Evolutionary conservation across 2,113 vertebrate genomes (phyloP).

Genomic region (Pongo abelii): DNA sequence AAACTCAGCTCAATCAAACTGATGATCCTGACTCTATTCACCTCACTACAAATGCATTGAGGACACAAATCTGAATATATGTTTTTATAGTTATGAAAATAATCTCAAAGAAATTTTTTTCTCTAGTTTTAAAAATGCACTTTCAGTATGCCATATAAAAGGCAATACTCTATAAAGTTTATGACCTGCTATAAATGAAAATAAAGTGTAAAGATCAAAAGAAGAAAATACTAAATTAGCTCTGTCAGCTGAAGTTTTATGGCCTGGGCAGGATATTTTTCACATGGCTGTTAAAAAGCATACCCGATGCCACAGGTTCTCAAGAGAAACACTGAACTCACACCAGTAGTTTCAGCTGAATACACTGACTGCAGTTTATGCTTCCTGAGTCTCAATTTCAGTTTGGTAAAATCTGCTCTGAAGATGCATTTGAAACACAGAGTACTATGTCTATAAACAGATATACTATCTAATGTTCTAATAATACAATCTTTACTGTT

Average conservation of each 20-base stretch:
- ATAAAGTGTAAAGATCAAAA: slow-evolving; percentile 39
- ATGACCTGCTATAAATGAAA: background rate
- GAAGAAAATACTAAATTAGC: slow-evolving; percentile 29
- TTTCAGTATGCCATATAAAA: slow-evolving; percentile 26
- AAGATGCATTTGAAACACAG: background rate
- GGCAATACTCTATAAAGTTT: slow-evolving; percentile 24
- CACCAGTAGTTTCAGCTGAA: background rate
- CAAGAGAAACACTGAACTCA: background rate
- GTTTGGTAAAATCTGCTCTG: background rate
- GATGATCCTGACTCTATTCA: background rate
- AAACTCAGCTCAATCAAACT: background rate
- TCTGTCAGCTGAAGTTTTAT: background rate
- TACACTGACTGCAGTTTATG: background rate
- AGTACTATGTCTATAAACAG: background rate
- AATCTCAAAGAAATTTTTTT: background rate
- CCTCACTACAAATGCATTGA: background rate
- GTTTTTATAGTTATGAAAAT: slow-evolving; percentile 39
- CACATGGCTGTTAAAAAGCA: background rate
- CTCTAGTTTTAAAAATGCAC: slow-evolving; percentile 27
- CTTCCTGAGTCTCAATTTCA: background rate
- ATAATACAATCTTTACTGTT: background rate
- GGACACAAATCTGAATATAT: slow-evolving; percentile 7
- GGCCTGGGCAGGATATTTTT: background rate
- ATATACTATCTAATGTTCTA: background rate
- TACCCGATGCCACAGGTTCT: background rate